These are phyloP conservation scores for Zophobas atratus DNA, from an alignment of 1,140 invertebrate species.

Conservation along the genomic window DNA sequence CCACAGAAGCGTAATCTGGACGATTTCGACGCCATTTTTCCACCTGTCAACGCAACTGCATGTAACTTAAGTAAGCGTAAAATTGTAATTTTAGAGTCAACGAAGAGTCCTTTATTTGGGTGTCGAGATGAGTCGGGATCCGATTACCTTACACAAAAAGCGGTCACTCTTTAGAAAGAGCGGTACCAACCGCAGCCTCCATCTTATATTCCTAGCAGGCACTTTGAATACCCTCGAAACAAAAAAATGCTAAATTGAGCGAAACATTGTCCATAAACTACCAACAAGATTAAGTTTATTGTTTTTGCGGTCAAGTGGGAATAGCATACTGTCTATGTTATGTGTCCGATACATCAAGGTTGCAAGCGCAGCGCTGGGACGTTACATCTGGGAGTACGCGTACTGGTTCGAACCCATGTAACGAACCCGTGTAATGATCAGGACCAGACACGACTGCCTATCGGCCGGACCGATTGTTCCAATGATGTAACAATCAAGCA, in stretches of 20 bases:
- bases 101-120: constrained; percentile 26
- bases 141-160: constrained; percentile 28
- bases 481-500: constrained; percentile 17
- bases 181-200: background rate
- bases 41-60: constrained; percentile 13
- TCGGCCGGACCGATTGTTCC: background rate
- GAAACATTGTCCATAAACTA: no score
- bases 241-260: no score
- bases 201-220: background rate
- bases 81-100: constrained; percentile 38
- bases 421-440: no score
- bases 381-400: no score
- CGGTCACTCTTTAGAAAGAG: background rate
- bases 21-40: constrained; percentile 17
- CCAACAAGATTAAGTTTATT: no score
- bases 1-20: background rate
- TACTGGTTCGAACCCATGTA: no score
- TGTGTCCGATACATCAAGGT: no score
- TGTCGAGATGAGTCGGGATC: constrained; percentile 15
- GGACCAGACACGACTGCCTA: no score
- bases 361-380: no score
- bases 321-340: no score
- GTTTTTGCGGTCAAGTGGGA: no score
- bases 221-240: background rate
- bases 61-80: constrained; percentile 48